Evolutionary conservation across 2,888 invertebrate genomes (phyloP).

Genomic region (Therioaphis trifolii): DNA sequence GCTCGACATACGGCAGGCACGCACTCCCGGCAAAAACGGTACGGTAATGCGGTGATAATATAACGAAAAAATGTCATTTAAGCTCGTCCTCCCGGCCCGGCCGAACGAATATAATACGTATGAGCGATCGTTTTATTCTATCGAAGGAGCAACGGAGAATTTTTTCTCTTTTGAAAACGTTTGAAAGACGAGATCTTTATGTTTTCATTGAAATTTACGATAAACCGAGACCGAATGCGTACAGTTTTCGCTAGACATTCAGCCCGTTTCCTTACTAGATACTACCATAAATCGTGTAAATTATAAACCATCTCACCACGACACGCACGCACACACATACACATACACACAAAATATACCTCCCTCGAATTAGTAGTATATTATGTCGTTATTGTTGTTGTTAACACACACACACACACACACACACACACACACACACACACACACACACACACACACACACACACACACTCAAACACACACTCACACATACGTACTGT

Average conservation of each 20-base stretch:
- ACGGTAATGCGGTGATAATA: not conserved
- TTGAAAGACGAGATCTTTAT: not conserved
- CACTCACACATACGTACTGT: not conserved
- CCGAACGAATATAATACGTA: not conserved
- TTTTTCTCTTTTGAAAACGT: not conserved
- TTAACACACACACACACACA: too few relatives aligned
- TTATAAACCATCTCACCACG: not conserved
- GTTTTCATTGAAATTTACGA: not conserved
- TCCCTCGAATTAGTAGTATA: too few relatives aligned
- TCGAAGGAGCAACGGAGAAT: not conserved
- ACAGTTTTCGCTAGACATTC: not conserved
- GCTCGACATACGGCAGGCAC: too few relatives aligned
- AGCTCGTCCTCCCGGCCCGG: not conserved
- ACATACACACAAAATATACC: too few relatives aligned
- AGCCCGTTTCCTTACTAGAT: constrained; percentile 1
- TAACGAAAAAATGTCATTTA: not conserved
- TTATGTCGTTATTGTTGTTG: too few relatives aligned
- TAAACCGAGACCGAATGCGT: not conserved
- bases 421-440: too few relatives aligned
- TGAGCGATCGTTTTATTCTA: too few relatives aligned
- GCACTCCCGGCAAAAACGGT: too few relatives aligned
- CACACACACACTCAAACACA: too few relatives aligned
- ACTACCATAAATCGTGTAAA: not conserved
- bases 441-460: too few relatives aligned
- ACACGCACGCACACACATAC: not conserved